These are phyloP conservation scores for Eptatretus burgeri DNA, from an alignment of 2,113 vertebrate species.

Conservation along the genomic window DNA sequence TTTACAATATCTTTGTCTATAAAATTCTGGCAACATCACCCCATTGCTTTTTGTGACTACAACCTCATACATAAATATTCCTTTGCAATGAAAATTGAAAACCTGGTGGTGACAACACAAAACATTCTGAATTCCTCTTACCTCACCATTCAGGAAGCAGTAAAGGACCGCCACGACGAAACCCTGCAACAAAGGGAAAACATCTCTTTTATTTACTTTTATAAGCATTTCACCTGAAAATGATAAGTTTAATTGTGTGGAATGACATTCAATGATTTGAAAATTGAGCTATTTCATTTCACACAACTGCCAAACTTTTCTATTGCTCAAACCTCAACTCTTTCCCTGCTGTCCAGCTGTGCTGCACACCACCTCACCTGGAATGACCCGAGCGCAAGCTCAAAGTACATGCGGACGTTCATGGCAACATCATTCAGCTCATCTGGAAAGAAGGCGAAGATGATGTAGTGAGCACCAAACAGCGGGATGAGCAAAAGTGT, in stretches of 20 bases:
- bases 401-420: slow-evolving; percentile 52
- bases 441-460: slow-evolving; percentile 65
- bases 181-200: slow-evolving; percentile 16
- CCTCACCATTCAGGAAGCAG: slow-evolving; percentile 40
- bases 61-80: no score
- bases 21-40: no score
- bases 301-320: background rate
- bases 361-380: slow-evolving; percentile 28
- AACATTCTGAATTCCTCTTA: slow-evolving; percentile 14
- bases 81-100: no score
- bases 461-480: slow-evolving; percentile 67
- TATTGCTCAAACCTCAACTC: background rate
- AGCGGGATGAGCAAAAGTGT: slow-evolving; percentile 74
- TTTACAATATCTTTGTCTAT: no score
- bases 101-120: no score
- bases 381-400: slow-evolving; percentile 65
- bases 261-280: background rate
- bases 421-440: slow-evolving; percentile 21
- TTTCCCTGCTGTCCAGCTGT: background rate
- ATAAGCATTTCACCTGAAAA: background rate
- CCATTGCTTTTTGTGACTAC: no score
- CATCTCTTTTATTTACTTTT: background rate
- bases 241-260: background rate
- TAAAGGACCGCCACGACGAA: slow-evolving; percentile 34
- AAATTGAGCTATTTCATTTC: background rate